phyloP scores from a whole-genome alignment of 1,140 invertebrate genomes.

The Trachymyrmex septentrionalis region DNA sequence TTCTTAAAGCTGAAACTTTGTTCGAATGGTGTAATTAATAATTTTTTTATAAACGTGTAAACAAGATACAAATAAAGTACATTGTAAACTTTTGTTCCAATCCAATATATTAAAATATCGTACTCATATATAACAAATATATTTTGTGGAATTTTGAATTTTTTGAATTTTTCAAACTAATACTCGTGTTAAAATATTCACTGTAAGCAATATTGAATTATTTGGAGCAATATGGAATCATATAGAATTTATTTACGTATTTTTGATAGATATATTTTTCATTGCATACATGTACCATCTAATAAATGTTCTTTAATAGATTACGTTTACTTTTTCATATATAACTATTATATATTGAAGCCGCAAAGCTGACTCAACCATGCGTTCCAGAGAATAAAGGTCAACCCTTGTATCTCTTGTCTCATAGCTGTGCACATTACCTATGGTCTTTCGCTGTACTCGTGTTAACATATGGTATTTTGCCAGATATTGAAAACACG shows the following conservation, averaged over 20 bases:
- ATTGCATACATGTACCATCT: background rate
- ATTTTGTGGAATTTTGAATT: background rate
- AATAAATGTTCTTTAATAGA: background rate
- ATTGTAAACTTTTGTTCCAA: no score
- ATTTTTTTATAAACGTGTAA: no score
- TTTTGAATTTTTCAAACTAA: background rate
- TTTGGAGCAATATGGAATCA: background rate
- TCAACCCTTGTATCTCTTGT: conserved; percentile 36
- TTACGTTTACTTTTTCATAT: conserved; percentile 1
- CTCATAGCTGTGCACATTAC: conserved; percentile 33
- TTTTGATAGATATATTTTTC: background rate
- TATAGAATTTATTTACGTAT: conserved; percentile 5
- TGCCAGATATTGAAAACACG: conserved; percentile 43
- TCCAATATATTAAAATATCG: no score
- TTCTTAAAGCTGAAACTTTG: no score
- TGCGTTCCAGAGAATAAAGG: conserved; percentile 29
- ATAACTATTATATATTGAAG: conserved; percentile 20
- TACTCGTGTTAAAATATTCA: background rate
- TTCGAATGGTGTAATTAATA: no score
- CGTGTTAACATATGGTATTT: conserved; percentile 53
- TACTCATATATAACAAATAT: background rate
- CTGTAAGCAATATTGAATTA: background rate
- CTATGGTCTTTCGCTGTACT: conserved; percentile 35
- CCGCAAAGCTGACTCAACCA: conserved; percentile 36
- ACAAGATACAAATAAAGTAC: no score